phyloP scores from a whole-genome alignment of 2,797 vertebrate species.

The Prionace glauca region DNA sequence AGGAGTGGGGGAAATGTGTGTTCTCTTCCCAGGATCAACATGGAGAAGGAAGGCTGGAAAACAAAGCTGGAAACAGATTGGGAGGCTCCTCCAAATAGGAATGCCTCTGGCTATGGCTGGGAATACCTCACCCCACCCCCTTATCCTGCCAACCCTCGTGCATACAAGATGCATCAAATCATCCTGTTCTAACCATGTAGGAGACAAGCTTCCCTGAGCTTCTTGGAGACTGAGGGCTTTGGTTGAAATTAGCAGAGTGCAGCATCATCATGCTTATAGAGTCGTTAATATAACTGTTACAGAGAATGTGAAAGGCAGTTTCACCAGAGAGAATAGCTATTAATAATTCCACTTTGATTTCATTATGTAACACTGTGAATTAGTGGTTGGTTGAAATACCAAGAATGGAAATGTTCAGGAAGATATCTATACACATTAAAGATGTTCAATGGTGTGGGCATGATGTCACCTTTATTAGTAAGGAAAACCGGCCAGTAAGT shows the following conservation, averaged over 20 bases:
- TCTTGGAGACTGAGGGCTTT: neutral
- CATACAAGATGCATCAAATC: too few relatives aligned
- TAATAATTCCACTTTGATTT: neutral
- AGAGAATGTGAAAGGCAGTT: neutral
- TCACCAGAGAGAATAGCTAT: neutral
- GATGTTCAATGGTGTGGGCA: neutral
- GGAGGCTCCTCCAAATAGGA: neutral
- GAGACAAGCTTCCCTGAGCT: too few relatives aligned
- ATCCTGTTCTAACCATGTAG: too few relatives aligned
- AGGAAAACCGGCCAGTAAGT: neutral
- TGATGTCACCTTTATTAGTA: neutral
- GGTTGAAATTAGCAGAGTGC: neutral
- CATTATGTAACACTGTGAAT: neutral
- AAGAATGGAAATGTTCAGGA: neutral
- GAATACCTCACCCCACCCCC: too few relatives aligned
- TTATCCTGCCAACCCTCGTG: too few relatives aligned
- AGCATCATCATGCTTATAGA: neutral
- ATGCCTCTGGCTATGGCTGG: too few relatives aligned
- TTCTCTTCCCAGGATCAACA: neutral
- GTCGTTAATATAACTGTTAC: too few relatives aligned
- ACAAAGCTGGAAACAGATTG: neutral
- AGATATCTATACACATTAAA: neutral
- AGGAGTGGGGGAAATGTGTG: neutral
- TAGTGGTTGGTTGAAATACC: neutral
- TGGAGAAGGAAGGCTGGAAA: too few relatives aligned